A percentile compares a stretch with the other conserved stretches of the same genome.
Conservation (phyloP, 2,888 invertebrate genomes). For the Euplexia lucipara region DNA sequence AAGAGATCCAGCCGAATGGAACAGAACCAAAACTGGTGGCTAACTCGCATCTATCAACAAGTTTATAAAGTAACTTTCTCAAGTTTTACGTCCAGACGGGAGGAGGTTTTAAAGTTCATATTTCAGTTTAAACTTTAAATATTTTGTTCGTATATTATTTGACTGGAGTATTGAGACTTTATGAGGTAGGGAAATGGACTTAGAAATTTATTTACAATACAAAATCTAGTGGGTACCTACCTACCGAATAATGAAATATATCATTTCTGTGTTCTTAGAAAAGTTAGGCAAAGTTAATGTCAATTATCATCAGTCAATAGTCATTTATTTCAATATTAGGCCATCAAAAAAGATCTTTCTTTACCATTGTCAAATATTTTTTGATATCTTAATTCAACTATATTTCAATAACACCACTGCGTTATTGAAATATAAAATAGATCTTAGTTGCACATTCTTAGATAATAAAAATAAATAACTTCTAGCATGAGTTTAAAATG, state of each 20-base stretch:
- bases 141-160: conserved; percentile 33
- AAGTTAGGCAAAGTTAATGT: too few relatives aligned
- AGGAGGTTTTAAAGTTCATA: conserved; percentile 56
- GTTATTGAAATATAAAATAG: too few relatives aligned
- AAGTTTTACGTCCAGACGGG: conserved; percentile 29
- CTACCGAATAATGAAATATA: neutral
- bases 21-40: conserved; percentile 51
- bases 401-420: too few relatives aligned
- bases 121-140: conserved; percentile 45
- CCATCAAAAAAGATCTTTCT: too few relatives aligned
- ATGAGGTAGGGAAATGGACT: neutral
- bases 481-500: too few relatives aligned
- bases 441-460: too few relatives aligned
- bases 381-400: too few relatives aligned
- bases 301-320: too few relatives aligned
- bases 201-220: neutral
- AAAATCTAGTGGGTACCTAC: neutral
- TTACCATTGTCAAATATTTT: too few relatives aligned
- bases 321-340: too few relatives aligned
- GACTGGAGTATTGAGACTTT: neutral
- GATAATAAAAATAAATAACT: too few relatives aligned
- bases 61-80: conserved; percentile 59
- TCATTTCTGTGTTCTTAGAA: too few relatives aligned
- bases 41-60: conserved; percentile 67
- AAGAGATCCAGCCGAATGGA: conserved; percentile 26